Evolutionary conservation across 2,797 vertebrate genomes (phyloP).

Genomic region (Tragopan temminckii): DNA sequence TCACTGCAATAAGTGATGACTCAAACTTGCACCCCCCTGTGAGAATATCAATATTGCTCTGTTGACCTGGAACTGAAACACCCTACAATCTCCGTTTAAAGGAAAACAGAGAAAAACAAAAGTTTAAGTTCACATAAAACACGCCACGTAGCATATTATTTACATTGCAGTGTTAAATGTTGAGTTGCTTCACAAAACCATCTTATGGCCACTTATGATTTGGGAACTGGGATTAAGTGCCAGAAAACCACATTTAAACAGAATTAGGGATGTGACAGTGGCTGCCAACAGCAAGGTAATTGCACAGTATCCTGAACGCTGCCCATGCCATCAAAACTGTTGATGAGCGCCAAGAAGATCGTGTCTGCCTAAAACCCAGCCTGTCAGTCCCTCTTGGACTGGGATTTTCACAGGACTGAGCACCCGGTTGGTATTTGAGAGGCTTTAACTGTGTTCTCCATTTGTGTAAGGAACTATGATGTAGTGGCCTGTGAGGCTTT

Average conservation of each 20-base stretch:
- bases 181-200: constrained; percentile 17
- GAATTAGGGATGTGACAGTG: background rate
- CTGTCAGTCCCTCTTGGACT: background rate
- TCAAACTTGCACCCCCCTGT: constrained; percentile 42
- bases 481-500: background rate
- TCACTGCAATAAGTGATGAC: constrained; percentile 43
- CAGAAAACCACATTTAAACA: constrained; percentile 1
- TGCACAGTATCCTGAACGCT: background rate
- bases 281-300: background rate
- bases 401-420: background rate
- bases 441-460: background rate
- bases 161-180: background rate
- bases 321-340: background rate
- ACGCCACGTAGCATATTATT: background rate
- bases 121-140: constrained; percentile 33
- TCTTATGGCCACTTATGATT: background rate
- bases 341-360: background rate
- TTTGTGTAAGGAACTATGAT: background rate
- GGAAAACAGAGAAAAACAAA: constrained; percentile 48
- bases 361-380: background rate
- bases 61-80: constrained; percentile 44
- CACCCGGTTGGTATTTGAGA: background rate
- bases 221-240: constrained; percentile 3
- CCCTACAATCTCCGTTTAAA: constrained; percentile 56
- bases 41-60: constrained; percentile 62